phyloP scores from a whole-genome alignment of 2,888 invertebrate species.

The Cantharis flavilabris region DNA sequence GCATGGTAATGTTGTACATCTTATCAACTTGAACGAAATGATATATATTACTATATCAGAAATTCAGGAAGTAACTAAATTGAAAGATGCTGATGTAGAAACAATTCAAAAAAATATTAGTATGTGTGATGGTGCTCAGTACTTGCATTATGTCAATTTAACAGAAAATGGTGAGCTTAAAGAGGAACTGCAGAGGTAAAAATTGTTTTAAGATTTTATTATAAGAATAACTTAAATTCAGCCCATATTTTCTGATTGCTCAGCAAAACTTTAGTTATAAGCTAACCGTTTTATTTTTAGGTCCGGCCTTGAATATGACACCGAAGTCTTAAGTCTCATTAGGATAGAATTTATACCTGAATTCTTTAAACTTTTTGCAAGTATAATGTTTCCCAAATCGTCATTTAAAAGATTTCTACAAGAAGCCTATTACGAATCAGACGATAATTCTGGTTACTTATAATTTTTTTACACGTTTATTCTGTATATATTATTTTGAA shows the following conservation, averaged over 20 bases:
- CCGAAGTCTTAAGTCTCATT: neutral
- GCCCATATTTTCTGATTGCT: too few species aligned
- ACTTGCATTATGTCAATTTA: neutral
- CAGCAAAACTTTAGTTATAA: neutral
- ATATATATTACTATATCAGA: neutral
- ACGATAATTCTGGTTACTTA: neutral
- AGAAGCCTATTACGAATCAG: neutral
- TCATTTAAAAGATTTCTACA: neutral
- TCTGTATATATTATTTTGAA: neutral
- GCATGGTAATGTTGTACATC: neutral
- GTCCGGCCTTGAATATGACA: neutral
- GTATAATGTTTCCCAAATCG: neutral
- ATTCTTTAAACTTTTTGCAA: neutral
- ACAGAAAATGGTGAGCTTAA: neutral
- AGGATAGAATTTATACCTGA: neutral
- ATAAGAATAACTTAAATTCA: too few species aligned
- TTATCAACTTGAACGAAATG: neutral
- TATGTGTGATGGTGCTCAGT: neutral
- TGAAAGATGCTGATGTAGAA: neutral
- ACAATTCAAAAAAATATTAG: neutral
- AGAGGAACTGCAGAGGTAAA: neutral
- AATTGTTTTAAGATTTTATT: too few species aligned
- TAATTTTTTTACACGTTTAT: neutral
- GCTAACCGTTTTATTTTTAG: neutral
- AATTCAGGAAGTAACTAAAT: neutral